These are phyloP conservation scores for Guaruba guarouba DNA, from an alignment of 2,113 vertebrate species.

Conservation along the genomic window DNA sequence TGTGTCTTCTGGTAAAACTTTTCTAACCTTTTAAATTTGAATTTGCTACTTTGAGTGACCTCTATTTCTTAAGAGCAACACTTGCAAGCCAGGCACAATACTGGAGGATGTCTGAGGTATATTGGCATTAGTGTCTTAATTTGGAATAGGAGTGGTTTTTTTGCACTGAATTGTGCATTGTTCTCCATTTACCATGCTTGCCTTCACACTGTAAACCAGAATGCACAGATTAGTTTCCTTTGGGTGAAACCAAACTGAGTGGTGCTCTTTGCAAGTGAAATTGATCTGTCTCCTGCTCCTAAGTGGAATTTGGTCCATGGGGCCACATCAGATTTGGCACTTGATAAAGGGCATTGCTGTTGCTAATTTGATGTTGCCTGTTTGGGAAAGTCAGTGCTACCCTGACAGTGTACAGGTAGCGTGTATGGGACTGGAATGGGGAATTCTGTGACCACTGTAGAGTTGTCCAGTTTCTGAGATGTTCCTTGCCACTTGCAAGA, in stretches of 20 bases:
- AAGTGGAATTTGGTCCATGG: background rate
- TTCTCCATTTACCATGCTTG: background rate
- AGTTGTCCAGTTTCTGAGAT: background rate
- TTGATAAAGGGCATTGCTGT: background rate
- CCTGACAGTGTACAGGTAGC: background rate
- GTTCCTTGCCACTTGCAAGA: background rate
- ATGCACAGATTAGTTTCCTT: background rate
- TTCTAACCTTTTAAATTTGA: background rate
- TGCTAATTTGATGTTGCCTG: background rate
- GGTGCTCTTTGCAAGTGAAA: background rate
- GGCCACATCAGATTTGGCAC: background rate
- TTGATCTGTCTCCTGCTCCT: background rate
- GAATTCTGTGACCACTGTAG: background rate
- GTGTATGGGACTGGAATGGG: background rate
- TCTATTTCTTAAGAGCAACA: background rate
- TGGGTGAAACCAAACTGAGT: background rate
- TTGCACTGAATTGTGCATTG: background rate
- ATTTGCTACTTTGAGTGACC: background rate
- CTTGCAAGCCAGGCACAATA: background rate
- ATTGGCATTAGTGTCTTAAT: background rate
- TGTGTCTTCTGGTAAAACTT: background rate
- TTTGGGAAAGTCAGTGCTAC: background rate
- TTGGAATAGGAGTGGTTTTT: background rate
- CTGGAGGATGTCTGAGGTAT: background rate
- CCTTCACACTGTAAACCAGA: background rate